phyloP scores from a whole-genome alignment of 2,888 invertebrate species.

The Pseudanteris insignis region DNA sequence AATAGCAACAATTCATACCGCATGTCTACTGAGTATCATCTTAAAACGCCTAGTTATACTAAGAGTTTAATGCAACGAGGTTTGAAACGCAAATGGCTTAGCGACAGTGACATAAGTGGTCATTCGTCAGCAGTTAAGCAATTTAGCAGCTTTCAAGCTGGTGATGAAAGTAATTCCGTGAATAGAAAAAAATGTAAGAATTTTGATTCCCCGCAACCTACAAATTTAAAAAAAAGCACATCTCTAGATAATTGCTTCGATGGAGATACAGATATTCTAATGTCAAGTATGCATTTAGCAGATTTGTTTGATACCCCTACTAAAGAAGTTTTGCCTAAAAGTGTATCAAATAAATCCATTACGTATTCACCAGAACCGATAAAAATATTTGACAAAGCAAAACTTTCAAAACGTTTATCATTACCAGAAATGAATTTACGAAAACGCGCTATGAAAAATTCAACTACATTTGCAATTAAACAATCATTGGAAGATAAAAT shows the following conservation, averaged over 20 bases:
- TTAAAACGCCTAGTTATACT: too few relatives aligned
- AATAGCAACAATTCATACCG: too few relatives aligned
- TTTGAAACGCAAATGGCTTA: constrained; percentile 24
- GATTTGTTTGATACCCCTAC: constrained; percentile 5
- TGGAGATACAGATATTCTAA: constrained; percentile 17
- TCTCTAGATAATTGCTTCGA: constrained; percentile 32
- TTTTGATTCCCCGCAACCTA: neutral
- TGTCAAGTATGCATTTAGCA: constrained; percentile 16
- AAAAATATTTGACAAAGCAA: too few relatives aligned
- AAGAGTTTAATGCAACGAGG: constrained; percentile 1
- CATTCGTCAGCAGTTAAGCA: neutral
- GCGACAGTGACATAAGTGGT: constrained; percentile 29
- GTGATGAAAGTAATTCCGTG: neutral
- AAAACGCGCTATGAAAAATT: constrained; percentile 19
- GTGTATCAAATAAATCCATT: neutral
- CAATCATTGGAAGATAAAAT: neutral
- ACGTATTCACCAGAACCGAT: constrained; percentile 1
- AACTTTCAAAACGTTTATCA: constrained; percentile 4
- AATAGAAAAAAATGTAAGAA: constrained; percentile 1
- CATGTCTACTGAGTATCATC: too few relatives aligned
- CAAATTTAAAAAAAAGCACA: constrained; percentile 12
- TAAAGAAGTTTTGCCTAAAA: neutral
- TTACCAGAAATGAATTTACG: constrained; percentile 17
- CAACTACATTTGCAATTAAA: constrained; percentile 3
- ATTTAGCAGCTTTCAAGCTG: neutral